Conservation (phyloP, 2,888 invertebrate genomes). For the Coenonympha arcania region DNA sequence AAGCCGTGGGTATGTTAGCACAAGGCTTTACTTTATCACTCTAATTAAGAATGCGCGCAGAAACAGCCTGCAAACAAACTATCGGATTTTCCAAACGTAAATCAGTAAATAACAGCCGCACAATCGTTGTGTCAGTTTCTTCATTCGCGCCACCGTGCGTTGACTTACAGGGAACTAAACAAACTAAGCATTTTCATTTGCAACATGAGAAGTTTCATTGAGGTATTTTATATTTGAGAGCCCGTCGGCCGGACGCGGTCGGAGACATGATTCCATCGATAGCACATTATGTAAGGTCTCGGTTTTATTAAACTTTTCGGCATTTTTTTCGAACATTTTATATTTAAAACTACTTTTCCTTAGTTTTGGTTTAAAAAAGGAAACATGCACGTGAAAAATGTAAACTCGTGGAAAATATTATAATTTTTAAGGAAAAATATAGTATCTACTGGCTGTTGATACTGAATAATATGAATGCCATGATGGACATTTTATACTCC, state of each 20-base stretch:
- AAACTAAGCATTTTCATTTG: conserved; percentile 21
- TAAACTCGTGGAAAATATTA: too few relatives aligned
- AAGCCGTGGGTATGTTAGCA: conserved; percentile 51
- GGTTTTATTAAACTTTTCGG: too few relatives aligned
- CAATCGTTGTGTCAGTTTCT: conserved; percentile 12
- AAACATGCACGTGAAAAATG: too few relatives aligned
- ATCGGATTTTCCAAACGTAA: conserved; percentile 59
- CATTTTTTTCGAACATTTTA: too few relatives aligned
- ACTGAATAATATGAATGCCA: too few relatives aligned
- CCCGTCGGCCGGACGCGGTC: conserved; percentile 3
- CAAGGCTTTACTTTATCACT: conserved; percentile 49
- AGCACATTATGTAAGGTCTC: not conserved
- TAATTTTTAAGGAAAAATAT: too few relatives aligned
- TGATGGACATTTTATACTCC: too few relatives aligned
- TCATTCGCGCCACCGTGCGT: conserved; percentile 20
- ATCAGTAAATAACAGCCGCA: conserved; percentile 44
- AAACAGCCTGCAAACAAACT: conserved; percentile 42
- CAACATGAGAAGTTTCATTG: conserved; percentile 17
- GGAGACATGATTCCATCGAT: conserved; percentile 4
- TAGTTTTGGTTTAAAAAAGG: too few relatives aligned
- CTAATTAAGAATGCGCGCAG: conserved; percentile 46
- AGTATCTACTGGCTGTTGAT: too few relatives aligned
- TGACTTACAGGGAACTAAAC: conserved; percentile 17
- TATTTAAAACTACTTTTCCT: too few relatives aligned
- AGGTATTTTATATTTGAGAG: conserved; percentile 10